Conservation (phyloP, 2,113 vertebrate species). For the Microtus oregoni region DNA sequence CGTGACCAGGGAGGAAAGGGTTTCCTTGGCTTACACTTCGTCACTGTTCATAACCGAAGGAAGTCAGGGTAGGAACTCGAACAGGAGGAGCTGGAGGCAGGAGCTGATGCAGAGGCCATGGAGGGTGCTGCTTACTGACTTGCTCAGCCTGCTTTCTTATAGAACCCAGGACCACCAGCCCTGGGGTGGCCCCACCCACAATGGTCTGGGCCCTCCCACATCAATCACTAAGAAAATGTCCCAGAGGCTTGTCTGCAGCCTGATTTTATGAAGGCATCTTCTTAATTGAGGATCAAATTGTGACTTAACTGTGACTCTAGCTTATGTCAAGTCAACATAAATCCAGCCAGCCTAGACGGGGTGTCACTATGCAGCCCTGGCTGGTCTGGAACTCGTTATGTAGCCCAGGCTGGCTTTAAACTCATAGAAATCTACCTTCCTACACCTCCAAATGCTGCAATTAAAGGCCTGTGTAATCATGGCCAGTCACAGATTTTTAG, state of each 20-base stretch:
- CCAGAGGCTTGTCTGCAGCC: no score
- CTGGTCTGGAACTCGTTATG: background rate
- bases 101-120: background rate
- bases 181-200: background rate
- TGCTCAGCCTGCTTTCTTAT: background rate
- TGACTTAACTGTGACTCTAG: no score
- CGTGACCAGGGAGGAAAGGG: background rate
- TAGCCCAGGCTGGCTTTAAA: background rate
- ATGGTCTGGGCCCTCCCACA: background rate
- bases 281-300: background rate
- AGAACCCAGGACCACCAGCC: background rate
- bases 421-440: background rate
- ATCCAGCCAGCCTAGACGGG: background rate
- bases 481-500: background rate
- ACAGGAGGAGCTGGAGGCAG: background rate
- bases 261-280: no score
- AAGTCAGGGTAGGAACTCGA: background rate
- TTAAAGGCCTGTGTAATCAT: no score
- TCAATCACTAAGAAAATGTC: background rate
- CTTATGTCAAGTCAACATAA: background rate
- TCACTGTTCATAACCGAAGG: background rate
- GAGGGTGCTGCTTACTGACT: background rate
- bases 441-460: background rate
- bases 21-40: background rate
- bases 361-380: background rate